Evolutionary conservation across 2,888 invertebrate genomes (phyloP), one percentile per base, ranked within the genome.

Genomic region (Drosophila siamana): DNA sequence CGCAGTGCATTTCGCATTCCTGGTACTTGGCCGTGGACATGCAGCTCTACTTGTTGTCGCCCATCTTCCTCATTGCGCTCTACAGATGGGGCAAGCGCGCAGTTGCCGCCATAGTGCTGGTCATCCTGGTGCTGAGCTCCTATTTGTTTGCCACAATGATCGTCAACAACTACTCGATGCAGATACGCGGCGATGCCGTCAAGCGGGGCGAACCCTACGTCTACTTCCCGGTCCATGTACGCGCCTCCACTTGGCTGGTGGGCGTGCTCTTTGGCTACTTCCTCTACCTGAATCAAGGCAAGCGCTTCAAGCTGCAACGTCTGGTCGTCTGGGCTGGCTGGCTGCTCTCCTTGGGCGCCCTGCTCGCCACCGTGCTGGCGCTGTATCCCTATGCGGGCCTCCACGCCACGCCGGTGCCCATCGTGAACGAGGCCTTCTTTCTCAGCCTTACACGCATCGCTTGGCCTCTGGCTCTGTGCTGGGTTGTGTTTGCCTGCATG

Each of bases 11-110:
- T 50, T 88, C 88, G 9, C 94, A 93, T 70, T 91, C 93, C 1
- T 94, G 94, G 94, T 94, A 94, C 69, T 82, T 94, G n/a, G 92
- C 93, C 1, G 93, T 94, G 1, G 94, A 94, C 55, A 93, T 93
- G 89, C 94, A 94, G 82, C 85, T 94, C 19, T 94, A 93, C 72
- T 83, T 93, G 48, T 52, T 94, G n/a, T 93, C 94, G 0, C 94
- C 94, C 0, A 56, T 94, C 0, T 72, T 94, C 3, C 83, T 94
- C 19, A 91, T 92, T 36, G 91, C 93, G 0, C 78, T 94, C 16
- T 91, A 91, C 69, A 89, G 78, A 19, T 90, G 90, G 90, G 84
- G 89, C 19, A 83, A 68, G 38, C 83, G 72, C 36, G 88, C 81
- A 2, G 51, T 74, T 0, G 64, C 62, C 0, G 82, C 57, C 0